Evolutionary conservation across 2,797 vertebrate species (phyloP).

Genomic region (Siniperca scherzeri): DNA sequence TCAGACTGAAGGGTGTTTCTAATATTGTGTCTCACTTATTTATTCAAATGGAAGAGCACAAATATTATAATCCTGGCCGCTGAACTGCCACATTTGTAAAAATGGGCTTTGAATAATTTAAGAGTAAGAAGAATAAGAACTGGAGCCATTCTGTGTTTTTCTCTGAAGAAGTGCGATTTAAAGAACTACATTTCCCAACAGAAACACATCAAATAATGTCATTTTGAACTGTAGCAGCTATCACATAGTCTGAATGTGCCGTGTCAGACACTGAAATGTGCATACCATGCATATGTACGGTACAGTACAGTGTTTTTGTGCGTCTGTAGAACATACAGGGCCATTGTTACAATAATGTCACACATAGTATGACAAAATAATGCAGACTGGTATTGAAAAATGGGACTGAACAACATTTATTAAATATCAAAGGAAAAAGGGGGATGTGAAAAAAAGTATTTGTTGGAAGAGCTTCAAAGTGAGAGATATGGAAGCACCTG

Average conservation of each 20-base stretch:
- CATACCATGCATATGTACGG: constrained; percentile 25
- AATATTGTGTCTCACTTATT: neutral
- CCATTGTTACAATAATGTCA: constrained; percentile 23
- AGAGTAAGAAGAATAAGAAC: neutral
- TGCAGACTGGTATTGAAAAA: constrained; percentile 22
- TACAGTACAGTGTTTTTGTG: constrained; percentile 40
- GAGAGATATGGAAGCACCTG: constrained; percentile 42
- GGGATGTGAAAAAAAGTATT: neutral
- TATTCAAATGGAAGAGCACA: neutral
- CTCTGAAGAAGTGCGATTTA: neutral
- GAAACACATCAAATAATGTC: neutral
- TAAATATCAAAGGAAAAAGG: constrained; percentile 22
- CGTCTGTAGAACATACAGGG: constrained; percentile 16
- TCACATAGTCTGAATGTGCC: constrained; percentile 1
- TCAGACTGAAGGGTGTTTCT: neutral
- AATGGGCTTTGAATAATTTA: neutral
- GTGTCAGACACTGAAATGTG: constrained; percentile 18
- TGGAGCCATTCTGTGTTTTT: constrained; percentile 1
- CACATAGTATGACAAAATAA: constrained; percentile 24
- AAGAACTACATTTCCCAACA: neutral
- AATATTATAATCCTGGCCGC: neutral
- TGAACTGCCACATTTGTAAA: neutral
- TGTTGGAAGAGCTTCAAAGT: constrained; percentile 28
- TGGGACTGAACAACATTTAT: constrained; percentile 21
- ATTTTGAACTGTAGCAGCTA: constrained; percentile 17